Conservation (phyloP, 1,140 invertebrate species). For the Drosophila teissieri region DNA sequence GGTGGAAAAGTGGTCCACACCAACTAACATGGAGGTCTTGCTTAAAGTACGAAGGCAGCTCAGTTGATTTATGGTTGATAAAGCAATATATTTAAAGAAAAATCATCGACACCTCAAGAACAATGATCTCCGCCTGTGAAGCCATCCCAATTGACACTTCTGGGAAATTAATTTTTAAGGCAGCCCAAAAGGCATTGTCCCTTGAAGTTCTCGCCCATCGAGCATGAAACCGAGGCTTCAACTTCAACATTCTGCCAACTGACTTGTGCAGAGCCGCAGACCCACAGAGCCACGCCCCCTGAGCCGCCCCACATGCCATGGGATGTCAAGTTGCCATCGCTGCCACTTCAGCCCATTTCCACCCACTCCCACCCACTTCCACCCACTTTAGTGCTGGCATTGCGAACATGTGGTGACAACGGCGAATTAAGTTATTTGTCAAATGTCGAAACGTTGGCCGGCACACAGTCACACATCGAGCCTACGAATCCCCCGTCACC, state of each 20-base stretch:
- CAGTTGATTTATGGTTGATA: no score
- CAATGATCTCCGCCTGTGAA: neutral
- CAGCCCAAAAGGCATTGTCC: constrained; percentile 5
- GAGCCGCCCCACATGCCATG: constrained; percentile 8
- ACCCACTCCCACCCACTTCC: neutral
- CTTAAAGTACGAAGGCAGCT: no score
- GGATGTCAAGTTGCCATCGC: constrained; percentile 34
- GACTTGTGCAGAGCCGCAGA: constrained; percentile 42
- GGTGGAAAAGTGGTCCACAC: no score
- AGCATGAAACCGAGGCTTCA: constrained; percentile 52
- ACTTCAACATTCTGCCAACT: constrained; percentile 39
- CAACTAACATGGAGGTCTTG: no score
- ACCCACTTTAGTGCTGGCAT: constrained; percentile 11
- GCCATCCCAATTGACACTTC: constrained; percentile 11
- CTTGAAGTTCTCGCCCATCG: constrained; percentile 18
- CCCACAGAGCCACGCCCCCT: constrained; percentile 10
- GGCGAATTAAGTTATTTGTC: constrained; percentile 80
- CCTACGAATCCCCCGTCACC: constrained; percentile 23
- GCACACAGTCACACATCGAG: constrained; percentile 27
- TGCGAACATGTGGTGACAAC: constrained; percentile 73
- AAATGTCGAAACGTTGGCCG: constrained; percentile 69
- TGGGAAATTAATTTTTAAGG: constrained; percentile 39
- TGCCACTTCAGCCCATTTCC: neutral
- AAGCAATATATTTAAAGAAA: neutral
- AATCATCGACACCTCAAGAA: no score